phyloP scores from a whole-genome alignment of 2,888 invertebrate species.

The Meiosimyza decipiens region DNA sequence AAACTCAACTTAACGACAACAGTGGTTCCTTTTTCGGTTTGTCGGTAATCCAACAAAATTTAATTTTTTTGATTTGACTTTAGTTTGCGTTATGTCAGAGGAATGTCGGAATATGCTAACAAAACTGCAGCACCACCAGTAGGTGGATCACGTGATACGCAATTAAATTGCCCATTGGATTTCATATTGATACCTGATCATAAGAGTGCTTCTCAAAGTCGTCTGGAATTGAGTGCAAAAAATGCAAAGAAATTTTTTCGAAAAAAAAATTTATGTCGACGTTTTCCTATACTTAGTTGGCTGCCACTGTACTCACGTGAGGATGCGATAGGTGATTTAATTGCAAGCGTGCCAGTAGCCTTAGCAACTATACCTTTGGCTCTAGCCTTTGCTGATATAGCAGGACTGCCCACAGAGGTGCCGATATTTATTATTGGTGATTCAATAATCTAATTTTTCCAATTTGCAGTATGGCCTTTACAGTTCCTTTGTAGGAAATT shows the following conservation, averaged over 20 bases:
- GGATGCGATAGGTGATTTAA: conserved; percentile 82
- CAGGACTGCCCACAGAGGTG: conserved; percentile 75
- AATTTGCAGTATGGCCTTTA: conserved; percentile 84
- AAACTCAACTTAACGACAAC: conserved; percentile 3
- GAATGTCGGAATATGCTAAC: not conserved
- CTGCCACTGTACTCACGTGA: conserved; percentile 76
- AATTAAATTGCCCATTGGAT: conserved; percentile 36
- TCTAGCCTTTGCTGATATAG: conserved; percentile 80
- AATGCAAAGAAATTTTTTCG: conserved; percentile 64
- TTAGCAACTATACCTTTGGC: conserved; percentile 74
- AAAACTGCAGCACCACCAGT: not conserved
- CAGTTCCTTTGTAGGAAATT: conserved; percentile 87
- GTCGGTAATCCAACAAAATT: too few species aligned
- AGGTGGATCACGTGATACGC: not conserved
- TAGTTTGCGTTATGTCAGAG: conserved; percentile 2
- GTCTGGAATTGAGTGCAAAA: conserved; percentile 35
- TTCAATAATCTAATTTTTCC: not conserved
- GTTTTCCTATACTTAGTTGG: conserved; percentile 80
- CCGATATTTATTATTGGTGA: not conserved
- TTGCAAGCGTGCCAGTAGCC: conserved; percentile 91
- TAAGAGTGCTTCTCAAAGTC: conserved; percentile 40
- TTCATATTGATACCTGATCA: conserved; percentile 42
- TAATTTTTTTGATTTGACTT: too few species aligned
- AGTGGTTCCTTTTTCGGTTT: too few species aligned
- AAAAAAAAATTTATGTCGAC: conserved; percentile 75